These are phyloP conservation scores for Rhyacichthys aspro DNA, from an alignment of 2,797 vertebrate genomes.

Conservation along the genomic window DNA sequence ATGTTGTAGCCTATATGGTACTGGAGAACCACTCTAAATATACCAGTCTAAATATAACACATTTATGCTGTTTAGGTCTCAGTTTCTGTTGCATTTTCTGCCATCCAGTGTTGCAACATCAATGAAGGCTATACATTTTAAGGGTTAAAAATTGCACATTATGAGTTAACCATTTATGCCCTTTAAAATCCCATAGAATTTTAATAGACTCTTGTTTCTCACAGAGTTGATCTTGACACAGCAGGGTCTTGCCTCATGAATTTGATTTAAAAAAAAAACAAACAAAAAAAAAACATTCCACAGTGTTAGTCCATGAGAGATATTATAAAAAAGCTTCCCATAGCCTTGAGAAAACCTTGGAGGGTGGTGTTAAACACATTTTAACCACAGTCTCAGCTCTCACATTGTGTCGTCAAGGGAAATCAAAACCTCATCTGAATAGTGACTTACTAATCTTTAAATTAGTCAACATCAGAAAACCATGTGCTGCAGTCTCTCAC, in stretches of 20 bases:
- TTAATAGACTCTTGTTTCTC: no score
- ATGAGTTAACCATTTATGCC: not conserved
- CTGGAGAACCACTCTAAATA: conserved; percentile 1
- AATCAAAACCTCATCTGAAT: not conserved
- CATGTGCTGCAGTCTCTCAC: conserved; percentile 11
- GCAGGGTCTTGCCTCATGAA: no score
- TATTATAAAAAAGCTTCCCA: no score
- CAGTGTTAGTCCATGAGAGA: not conserved
- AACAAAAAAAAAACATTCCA: not conserved
- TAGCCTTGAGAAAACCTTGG: no score
- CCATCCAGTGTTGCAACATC: not conserved
- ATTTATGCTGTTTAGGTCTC: not conserved
- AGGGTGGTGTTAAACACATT: not conserved
- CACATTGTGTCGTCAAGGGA: no score
- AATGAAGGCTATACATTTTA: not conserved
- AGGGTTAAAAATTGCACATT: not conserved
- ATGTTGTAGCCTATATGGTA: not conserved
- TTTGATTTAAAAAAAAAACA: no score
- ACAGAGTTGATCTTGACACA: no score
- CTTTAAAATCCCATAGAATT: not conserved
- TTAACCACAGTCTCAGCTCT: no score
- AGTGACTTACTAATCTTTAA: conserved; percentile 1
- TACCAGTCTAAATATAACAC: not conserved
- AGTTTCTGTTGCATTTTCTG: not conserved
- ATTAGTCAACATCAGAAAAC: conserved; percentile 9